Evolutionary conservation across 2,797 vertebrate genomes (phyloP).

Genomic region (Basileuterus tristriatus): DNA sequence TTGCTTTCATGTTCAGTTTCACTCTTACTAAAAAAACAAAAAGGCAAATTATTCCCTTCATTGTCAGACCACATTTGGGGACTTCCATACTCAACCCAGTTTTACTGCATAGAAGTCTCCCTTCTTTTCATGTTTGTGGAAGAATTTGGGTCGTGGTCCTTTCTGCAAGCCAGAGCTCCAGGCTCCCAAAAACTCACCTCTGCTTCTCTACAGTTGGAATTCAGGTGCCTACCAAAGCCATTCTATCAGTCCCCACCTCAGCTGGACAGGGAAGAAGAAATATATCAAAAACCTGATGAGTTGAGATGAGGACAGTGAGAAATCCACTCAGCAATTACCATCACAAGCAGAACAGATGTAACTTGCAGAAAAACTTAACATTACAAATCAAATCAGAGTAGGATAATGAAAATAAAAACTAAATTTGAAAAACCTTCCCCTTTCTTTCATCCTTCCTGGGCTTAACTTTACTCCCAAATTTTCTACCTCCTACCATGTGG

Average conservation of each 20-base stretch:
- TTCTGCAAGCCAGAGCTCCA: background rate
- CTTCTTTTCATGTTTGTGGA: background rate
- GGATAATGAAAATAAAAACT: background rate
- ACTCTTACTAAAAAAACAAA: background rate
- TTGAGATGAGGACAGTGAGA: background rate
- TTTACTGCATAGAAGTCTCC: background rate
- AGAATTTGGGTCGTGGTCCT: fast-evolving
- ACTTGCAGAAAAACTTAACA: background rate
- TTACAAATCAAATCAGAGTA: background rate
- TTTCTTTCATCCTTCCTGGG: background rate
- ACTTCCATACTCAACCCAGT: background rate
- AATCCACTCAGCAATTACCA: background rate
- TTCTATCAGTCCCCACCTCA: background rate
- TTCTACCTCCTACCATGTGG: background rate
- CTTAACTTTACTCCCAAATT: background rate
- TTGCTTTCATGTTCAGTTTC: background rate
- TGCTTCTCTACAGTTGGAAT: background rate
- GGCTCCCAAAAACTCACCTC: background rate
- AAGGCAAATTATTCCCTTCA: background rate
- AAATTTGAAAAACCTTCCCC: background rate
- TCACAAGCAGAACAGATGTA: background rate
- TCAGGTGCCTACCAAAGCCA: background rate
- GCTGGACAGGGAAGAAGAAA: background rate
- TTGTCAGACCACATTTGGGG: background rate
- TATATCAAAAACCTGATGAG: background rate